These are phyloP conservation scores for Sylvia borin DNA, from an alignment of 2,797 vertebrate genomes.

Conservation along the genomic window DNA sequence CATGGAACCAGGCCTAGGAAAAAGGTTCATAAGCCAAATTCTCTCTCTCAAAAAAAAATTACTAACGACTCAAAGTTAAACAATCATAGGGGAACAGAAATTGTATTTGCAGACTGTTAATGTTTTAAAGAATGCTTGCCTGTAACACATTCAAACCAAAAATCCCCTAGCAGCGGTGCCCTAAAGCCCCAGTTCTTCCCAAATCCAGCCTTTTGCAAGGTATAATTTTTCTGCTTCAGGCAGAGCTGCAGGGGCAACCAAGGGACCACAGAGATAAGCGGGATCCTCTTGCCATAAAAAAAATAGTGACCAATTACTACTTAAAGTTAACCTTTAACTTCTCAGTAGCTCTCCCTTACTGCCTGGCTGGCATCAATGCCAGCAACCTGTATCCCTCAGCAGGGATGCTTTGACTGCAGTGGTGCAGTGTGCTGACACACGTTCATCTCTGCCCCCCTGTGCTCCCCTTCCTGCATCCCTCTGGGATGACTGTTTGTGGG, in stretches of 20 bases:
- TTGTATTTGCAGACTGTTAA: not conserved
- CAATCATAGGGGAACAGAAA: not conserved
- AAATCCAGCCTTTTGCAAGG: not conserved
- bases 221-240: not conserved
- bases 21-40: not conserved
- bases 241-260: not conserved
- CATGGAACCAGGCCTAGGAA: not conserved
- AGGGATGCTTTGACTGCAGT: not conserved
- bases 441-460: not conserved
- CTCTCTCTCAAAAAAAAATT: not conserved
- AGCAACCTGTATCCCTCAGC: not conserved
- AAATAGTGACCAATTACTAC: not conserved
- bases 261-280: not conserved
- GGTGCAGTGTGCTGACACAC: not conserved
- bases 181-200: not conserved
- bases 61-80: not conserved
- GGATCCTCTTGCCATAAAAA: not conserved
- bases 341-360: not conserved
- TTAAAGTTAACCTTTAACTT: not conserved
- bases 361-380: not conserved
- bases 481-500: fast-evolving
- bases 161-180: not conserved
- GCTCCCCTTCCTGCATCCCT: not conserved
- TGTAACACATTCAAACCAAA: not conserved
- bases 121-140: not conserved